phyloP scores from a whole-genome alignment of 2,797 vertebrate species.

The Premnoplex brunnescens region DNA sequence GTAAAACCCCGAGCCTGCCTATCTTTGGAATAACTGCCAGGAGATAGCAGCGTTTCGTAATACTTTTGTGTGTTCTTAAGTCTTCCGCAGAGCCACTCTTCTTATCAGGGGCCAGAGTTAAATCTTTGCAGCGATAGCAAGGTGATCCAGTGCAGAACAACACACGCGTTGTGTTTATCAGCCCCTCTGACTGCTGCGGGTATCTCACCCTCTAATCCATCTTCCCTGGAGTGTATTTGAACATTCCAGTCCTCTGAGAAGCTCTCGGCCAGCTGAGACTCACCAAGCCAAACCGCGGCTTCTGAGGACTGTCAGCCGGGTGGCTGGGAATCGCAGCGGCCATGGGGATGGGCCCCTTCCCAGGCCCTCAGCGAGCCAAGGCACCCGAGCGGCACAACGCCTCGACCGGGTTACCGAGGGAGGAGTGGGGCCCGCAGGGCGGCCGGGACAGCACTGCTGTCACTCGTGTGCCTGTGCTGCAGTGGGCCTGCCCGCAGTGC shows the following conservation, averaged over 20 bases:
- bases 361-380: fast-evolving
- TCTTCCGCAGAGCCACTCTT: background rate
- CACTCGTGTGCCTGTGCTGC: background rate
- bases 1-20: background rate
- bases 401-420: too few relatives aligned
- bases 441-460: background rate
- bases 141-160: background rate
- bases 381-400: background rate
- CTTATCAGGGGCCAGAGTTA: background rate
- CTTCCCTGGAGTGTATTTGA: background rate
- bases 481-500: too few relatives aligned
- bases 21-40: background rate
- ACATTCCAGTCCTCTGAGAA: background rate
- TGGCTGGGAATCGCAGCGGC: background rate
- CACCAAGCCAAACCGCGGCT: background rate
- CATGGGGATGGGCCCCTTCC: fast-evolving
- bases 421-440: too few relatives aligned
- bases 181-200: background rate
- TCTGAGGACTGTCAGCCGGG: fast-evolving
- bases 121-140: background rate
- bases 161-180: background rate
- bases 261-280: background rate
- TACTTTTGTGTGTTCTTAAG: background rate
- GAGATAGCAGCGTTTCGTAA: background rate
- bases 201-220: background rate